phyloP scores from a whole-genome alignment of 2,113 vertebrate species.

The Elephas maximus region DNA sequence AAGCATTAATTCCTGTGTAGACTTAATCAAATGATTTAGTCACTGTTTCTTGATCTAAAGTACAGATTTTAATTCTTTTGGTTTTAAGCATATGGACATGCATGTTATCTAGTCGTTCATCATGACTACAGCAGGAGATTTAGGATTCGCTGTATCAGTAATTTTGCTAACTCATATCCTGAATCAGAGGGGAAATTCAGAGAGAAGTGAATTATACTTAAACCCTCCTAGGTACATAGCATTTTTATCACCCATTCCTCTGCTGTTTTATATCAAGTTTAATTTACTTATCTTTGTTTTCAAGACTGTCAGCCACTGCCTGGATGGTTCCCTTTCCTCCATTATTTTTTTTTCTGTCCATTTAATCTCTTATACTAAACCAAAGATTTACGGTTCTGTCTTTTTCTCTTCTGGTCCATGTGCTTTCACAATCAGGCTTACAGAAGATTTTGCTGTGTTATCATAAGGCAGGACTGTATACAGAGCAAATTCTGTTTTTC shows the following conservation, averaged over 20 bases:
- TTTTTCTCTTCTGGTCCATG: slow-evolving; percentile 16
- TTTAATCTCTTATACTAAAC: slow-evolving; percentile 29
- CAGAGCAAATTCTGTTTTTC: slow-evolving; percentile 20
- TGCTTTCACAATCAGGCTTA: slow-evolving; percentile 33
- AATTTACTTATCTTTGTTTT: slow-evolving; percentile 59
- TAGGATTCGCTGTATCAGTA: not conserved
- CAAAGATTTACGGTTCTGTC: slow-evolving; percentile 35
- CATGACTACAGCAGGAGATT: not conserved
- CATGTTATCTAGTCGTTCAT: not conserved
- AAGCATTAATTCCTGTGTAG: not conserved
- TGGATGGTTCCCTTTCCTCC: slow-evolving; percentile 21
- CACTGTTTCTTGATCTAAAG: not conserved
- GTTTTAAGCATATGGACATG: slow-evolving; percentile 12
- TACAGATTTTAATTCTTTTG: slow-evolving; percentile 15
- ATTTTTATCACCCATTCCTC: not conserved
- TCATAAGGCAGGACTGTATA: not conserved
- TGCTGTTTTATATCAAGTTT: not conserved
- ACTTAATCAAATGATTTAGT: slow-evolving; percentile 10
- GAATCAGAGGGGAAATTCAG: slow-evolving; percentile 42
- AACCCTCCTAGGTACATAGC: not conserved
- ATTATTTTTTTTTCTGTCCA: not conserved
- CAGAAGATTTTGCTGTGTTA: slow-evolving; percentile 52
- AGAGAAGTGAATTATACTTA: slow-evolving; percentile 36
- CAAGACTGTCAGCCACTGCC: not conserved
- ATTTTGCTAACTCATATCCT: not conserved